Evolutionary conservation across 1,140 invertebrate genomes (phyloP).

Genomic region (Artemia franciscana): DNA sequence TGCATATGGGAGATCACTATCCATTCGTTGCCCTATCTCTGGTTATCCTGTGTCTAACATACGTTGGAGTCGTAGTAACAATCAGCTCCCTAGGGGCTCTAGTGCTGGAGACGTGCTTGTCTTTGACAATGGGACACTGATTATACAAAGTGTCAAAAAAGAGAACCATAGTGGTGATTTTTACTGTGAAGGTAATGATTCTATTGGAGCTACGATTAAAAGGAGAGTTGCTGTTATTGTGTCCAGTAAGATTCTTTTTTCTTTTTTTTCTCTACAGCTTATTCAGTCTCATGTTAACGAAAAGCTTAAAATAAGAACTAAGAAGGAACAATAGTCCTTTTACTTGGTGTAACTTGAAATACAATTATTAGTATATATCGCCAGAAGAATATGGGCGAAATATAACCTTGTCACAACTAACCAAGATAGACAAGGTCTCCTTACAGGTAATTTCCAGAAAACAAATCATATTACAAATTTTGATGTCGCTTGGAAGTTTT

Average conservation of each 20-base stretch:
- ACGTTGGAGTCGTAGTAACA: neutral
- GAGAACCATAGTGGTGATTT: neutral
- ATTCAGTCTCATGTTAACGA: too few relatives aligned
- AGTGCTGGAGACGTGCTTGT: neutral
- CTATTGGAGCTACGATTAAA: neutral
- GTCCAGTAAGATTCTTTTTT: neutral
- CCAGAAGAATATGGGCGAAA: too few relatives aligned
- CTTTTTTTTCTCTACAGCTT: neutral
- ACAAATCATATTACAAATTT: too few relatives aligned
- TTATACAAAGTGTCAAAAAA: neutral
- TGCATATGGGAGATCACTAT: constrained; percentile 5
- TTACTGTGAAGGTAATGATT: neutral
- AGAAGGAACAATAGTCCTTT: too few relatives aligned
- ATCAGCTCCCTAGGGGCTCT: neutral
- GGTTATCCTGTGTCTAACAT: neutral
- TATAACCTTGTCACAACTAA: too few relatives aligned
- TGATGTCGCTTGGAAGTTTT: too few relatives aligned
- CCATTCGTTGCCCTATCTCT: neutral
- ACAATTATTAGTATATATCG: too few relatives aligned
- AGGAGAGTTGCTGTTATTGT: neutral
- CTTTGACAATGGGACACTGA: neutral
- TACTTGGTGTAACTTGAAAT: too few relatives aligned
- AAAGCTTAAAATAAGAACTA: too few relatives aligned
- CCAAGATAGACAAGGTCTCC: too few relatives aligned
- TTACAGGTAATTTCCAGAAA: too few relatives aligned